These are phyloP conservation scores for Ceratosolen fusciceps DNA, from an alignment of 1,140 invertebrate species.

Conservation along the genomic window DNA sequence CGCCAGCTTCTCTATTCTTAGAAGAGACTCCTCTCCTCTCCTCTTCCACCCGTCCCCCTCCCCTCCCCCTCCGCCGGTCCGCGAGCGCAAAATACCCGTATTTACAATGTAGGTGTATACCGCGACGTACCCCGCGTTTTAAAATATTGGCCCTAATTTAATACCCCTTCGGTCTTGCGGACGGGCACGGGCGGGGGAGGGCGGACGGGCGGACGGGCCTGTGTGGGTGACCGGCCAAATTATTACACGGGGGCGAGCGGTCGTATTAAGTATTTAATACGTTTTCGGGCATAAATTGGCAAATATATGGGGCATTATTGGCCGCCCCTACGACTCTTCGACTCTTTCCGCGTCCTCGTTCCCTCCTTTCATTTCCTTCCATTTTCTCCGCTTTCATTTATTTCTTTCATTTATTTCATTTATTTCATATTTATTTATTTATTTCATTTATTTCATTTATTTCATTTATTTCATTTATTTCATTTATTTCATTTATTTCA, in stretches of 20 bases:
- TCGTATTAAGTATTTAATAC: constrained; percentile 63
- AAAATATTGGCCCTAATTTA: constrained; percentile 66
- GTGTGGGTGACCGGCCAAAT: constrained; percentile 47
- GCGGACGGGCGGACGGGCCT: background rate
- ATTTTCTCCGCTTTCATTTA: too few relatives aligned
- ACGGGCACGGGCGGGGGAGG: background rate
- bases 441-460: too few relatives aligned
- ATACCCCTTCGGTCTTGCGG: constrained; percentile 1
- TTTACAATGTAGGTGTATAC: constrained; percentile 65
- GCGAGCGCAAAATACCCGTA: constrained; percentile 58
- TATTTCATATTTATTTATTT: too few relatives aligned
- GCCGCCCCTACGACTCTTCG: constrained; percentile 55
- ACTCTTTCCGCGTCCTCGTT: constrained; percentile 42
- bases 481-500: too few relatives aligned
- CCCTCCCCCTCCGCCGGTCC: too few relatives aligned
- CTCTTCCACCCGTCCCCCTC: too few relatives aligned
- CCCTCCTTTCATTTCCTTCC: background rate
- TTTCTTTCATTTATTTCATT: too few relatives aligned
- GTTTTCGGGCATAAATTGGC: constrained; percentile 68
- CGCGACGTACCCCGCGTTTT: constrained; percentile 55
- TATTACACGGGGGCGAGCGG: constrained; percentile 49
- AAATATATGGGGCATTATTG: constrained; percentile 68
- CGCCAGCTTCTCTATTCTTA: constrained; percentile 57
- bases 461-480: too few relatives aligned
- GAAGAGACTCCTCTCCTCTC: constrained; percentile 60